A percentile compares a stretch with the other conserved stretches of the same genome.
phyloP scores from a whole-genome alignment of 2,113 vertebrate genomes.

The Heterotis niloticus region DNA sequence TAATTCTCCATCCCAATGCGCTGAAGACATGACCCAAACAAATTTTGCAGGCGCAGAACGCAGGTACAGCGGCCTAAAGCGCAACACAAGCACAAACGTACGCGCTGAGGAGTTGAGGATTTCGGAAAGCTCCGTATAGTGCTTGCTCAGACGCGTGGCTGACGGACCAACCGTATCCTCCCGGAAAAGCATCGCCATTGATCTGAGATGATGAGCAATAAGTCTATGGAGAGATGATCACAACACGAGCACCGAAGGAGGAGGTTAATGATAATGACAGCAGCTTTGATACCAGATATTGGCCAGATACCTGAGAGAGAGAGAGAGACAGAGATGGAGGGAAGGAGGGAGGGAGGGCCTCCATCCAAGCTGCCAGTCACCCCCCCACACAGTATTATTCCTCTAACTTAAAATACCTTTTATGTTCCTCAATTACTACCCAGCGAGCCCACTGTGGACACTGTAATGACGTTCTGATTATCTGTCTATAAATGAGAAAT shows the following conservation, averaged over 20 bases:
- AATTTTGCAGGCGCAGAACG: too few species aligned
- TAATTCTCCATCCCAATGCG: too few species aligned
- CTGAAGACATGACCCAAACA: too few species aligned
- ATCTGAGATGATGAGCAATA: not conserved
- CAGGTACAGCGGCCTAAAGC: too few species aligned
- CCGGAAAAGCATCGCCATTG: not conserved
- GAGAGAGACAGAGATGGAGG: constrained; percentile 30
- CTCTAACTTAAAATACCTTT: constrained; percentile 64
- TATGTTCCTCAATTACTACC: constrained; percentile 86
- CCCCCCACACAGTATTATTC: constrained; percentile 61
- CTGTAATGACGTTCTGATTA: constrained; percentile 98
- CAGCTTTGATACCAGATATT: constrained; percentile 56
- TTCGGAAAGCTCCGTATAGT: too few species aligned
- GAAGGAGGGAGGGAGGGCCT: not conserved
- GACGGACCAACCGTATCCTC: too few species aligned
- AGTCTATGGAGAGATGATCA: not conserved
- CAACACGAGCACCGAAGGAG: not conserved
- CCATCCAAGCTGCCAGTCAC: constrained; percentile 14
- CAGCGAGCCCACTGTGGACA: constrained; percentile 78
- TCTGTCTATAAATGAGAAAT: constrained; percentile 98
- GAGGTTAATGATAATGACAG: constrained; percentile 54
- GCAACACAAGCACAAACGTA: too few species aligned
- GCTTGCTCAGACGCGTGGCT: too few species aligned
- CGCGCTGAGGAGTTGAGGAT: too few species aligned
- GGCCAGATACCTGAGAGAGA: constrained; percentile 62